Evolutionary conservation across 2,797 vertebrate species (phyloP), one percentile per base, ranked within the genome.

Genomic region (Rhinoraja longicauda): DNA sequence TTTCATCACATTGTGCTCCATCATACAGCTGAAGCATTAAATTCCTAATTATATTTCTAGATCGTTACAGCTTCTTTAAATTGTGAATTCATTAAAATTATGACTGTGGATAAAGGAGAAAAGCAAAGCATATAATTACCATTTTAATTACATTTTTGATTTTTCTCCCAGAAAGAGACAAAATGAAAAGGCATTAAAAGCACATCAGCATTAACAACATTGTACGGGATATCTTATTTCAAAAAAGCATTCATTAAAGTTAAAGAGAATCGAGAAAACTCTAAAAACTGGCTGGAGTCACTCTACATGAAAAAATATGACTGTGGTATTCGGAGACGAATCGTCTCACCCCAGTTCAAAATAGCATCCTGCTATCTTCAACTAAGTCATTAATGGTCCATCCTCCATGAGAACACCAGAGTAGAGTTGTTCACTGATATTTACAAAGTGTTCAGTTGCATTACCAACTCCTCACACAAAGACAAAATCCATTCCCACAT

Each of bases 41-140:
- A 92, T 92, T 92, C 39, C 70, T 92, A 92, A 92, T 92, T 92
- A 92, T 75, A 92, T 92, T 92, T 92, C 90, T 92, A 57, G 72
- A 73, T 70, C 70, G 29, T 90, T 29, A 53, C 70, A 92, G 90
- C 90, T 92, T 92, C 53, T 92, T 92, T 75, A 53, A 92, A 75
- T 53, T 70, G 72, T 92, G 29, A 92, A 92, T 92, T 92, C 90
- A 92, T 92, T 92, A 53, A 92, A 92, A 92, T 75, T 75, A 92
- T 75, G 67, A 73, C 70, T 92, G 90, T 29, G 70, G 70, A 26
- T 8, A 75, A 24, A 73, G 70, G 72, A 92, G 90, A 92, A 92
- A 92, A 39, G 70, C 26, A 53, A 75, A 57, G 39, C 90, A 92
- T 92, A 75, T 92, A 92, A 92, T 92, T 92, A 92, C 39, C 36